These are phyloP conservation scores for Hemibagrus guttatus DNA, from an alignment of 2,797 vertebrate species.

Conservation along the genomic window DNA sequence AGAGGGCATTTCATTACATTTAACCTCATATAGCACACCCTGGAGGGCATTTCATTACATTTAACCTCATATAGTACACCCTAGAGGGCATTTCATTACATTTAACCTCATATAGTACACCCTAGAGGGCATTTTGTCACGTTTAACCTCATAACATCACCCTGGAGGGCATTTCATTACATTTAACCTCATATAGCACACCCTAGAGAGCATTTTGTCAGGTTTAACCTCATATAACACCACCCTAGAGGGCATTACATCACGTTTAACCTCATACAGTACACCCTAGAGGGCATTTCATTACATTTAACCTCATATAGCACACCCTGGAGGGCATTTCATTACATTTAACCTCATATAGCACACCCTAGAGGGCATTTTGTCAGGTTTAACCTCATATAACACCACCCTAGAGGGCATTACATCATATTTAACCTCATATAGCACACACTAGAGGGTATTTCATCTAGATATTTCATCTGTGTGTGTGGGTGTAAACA, in stretches of 20 bases:
- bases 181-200: not conserved
- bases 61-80: too few relatives aligned
- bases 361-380: not conserved
- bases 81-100: not conserved
- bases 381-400: too few relatives aligned
- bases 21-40: too few relatives aligned
- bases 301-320: too few relatives aligned
- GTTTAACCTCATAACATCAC: not conserved
- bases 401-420: not conserved
- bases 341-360: not conserved
- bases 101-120: not conserved
- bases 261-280: not conserved
- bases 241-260: not conserved
- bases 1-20: too few relatives aligned
- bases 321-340: not conserved
- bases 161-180: not conserved
- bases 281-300: not conserved
- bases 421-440: not conserved
- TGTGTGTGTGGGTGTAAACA: not conserved
- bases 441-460: not conserved
- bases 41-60: not conserved
- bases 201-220: not conserved
- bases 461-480: too few relatives aligned
- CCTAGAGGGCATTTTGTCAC: not conserved
- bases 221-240: not conserved